These are phyloP conservation scores for Lepus americanus DNA, from an alignment of 2,113 vertebrate species.

Conservation along the genomic window DNA sequence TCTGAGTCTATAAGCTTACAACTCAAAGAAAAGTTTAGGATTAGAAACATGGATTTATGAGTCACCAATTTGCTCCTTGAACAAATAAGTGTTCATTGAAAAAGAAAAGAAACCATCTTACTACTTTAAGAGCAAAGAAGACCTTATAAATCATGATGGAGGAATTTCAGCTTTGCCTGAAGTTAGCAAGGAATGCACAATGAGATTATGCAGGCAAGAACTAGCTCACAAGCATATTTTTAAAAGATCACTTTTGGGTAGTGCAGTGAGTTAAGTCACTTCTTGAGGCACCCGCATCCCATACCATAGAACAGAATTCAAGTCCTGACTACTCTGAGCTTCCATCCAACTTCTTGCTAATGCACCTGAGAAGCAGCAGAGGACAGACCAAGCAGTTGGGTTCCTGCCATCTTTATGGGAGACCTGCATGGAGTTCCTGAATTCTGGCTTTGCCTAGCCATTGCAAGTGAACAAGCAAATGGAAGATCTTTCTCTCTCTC, in stretches of 20 bases:
- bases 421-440: too few relatives aligned
- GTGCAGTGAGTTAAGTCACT: too few relatives aligned
- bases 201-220: constrained; percentile 6
- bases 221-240: background rate
- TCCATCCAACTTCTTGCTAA: too few relatives aligned
- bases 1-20: constrained; percentile 24
- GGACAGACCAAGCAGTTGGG: too few relatives aligned
- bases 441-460: too few relatives aligned
- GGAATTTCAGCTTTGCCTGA: background rate
- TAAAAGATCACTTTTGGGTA: background rate
- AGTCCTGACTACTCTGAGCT: too few relatives aligned
- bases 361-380: too few relatives aligned
- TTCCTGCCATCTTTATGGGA: too few relatives aligned
- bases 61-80: background rate
- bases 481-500: too few relatives aligned
- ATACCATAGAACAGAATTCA: too few relatives aligned
- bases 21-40: background rate
- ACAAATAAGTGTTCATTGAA: background rate
- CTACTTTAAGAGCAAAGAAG: background rate
- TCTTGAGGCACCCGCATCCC: too few relatives aligned
- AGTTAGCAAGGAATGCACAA: background rate
- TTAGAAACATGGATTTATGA: background rate
- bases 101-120: background rate
- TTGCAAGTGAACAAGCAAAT: too few relatives aligned
- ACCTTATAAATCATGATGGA: background rate